Conservation (phyloP, 2,797 vertebrate species). For the Falco concolor region DNA sequence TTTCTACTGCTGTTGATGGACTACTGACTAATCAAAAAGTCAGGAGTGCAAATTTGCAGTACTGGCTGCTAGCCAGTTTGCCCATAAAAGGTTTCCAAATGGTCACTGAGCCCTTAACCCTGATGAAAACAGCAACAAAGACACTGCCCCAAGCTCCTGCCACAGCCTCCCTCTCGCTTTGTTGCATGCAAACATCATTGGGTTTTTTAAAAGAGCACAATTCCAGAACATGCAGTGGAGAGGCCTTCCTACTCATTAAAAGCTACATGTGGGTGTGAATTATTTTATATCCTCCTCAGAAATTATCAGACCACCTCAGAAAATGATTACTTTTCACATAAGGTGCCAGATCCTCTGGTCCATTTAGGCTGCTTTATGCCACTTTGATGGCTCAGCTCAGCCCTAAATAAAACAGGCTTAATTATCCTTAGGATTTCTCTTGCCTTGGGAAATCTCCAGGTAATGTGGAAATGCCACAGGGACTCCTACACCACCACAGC, state of each 20-base stretch:
- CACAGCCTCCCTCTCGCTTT: neutral
- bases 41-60: conserved; percentile 62
- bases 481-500: conserved; percentile 50
- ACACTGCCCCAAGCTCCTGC: conserved; percentile 31
- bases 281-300: conserved; percentile 55
- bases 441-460: conserved; percentile 68
- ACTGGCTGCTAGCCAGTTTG: conserved; percentile 64
- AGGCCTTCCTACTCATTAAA: conserved; percentile 36
- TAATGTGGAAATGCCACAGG: conserved; percentile 64
- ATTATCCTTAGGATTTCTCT: conserved; percentile 67
- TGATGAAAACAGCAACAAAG: conserved; percentile 59
- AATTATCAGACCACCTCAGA: conserved; percentile 53
- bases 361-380: conserved; percentile 66
- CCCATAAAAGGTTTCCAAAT: conserved; percentile 66
- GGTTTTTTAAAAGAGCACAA: neutral
- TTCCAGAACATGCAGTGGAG: neutral
- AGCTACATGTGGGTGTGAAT: conserved; percentile 45
- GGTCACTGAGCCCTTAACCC: conserved; percentile 58
- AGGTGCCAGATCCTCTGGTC: conserved; percentile 56
- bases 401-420: conserved; percentile 67
- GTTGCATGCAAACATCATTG: neutral
- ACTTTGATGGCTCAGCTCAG: conserved; percentile 59
- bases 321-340: conserved; percentile 61
- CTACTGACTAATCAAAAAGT: conserved; percentile 70
- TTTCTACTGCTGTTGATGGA: conserved; percentile 64